Conservation (phyloP, 2,113 vertebrate species). For the Eurystomus gularis region DNA sequence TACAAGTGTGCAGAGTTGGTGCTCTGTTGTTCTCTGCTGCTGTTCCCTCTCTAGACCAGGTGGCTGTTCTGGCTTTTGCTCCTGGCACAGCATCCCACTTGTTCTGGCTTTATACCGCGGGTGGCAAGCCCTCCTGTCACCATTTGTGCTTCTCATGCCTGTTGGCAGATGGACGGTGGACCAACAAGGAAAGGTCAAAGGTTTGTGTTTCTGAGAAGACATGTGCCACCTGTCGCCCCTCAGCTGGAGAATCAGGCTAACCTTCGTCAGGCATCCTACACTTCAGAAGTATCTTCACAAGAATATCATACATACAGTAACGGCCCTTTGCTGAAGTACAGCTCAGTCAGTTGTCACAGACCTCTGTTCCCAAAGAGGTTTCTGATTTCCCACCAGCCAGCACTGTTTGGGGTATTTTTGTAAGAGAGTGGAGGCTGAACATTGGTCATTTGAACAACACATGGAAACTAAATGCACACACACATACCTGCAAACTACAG, state of each 20-base stretch:
- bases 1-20: not conserved
- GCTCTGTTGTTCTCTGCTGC: not conserved
- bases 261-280: not conserved
- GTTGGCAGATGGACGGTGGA: accelerated
- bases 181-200: not conserved
- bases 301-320: not conserved
- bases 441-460: not conserved
- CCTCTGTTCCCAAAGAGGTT: not conserved
- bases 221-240: not conserved
- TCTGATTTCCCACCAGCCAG: not conserved
- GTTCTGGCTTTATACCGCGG: accelerated
- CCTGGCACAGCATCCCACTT: not conserved
- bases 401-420: not conserved
- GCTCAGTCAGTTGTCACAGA: not conserved
- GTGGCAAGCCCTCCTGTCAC: not conserved
- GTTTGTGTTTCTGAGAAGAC: not conserved
- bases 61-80: not conserved
- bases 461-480: not conserved
- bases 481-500: not conserved
- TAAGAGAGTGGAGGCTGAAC: not conserved
- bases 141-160: not conserved
- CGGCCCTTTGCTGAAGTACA: not conserved
- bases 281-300: not conserved
- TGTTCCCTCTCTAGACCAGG: not conserved
- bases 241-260: not conserved